Conservation (phyloP, 1,140 invertebrate genomes). For the Bombus cullumanus region DNA sequence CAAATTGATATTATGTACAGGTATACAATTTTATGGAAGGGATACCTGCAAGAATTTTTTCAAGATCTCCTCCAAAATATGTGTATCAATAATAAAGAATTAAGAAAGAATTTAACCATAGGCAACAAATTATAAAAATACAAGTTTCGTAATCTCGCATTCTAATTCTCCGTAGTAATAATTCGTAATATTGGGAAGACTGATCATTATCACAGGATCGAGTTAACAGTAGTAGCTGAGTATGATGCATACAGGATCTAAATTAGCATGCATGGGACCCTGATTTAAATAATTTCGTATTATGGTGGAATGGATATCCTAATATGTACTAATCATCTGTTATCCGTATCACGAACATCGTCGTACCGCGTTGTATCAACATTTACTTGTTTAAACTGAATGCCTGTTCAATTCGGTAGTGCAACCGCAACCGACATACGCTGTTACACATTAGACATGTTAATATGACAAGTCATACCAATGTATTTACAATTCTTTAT, state of each 20-base stretch:
- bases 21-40: neutral
- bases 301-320: constrained; percentile 18
- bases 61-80: neutral
- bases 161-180: no score
- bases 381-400: constrained; percentile 30
- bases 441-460: neutral
- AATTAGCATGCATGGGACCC: neutral
- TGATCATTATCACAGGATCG: neutral
- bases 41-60: neutral
- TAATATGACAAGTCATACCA: neutral
- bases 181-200: neutral
- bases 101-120: no score
- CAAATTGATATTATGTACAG: neutral
- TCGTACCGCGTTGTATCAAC: constrained; percentile 20
- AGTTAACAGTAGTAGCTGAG: neutral
- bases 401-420: neutral
- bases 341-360: constrained; percentile 34
- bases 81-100: neutral
- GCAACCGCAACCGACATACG: neutral
- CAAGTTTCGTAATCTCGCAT: no score
- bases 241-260: neutral
- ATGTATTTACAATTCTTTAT: no score
- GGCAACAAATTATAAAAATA: no score
- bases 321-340: constrained; percentile 46
- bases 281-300: constrained; percentile 41